Percentiles rank a stretch among this genome's conserved stretches.
These are phyloP conservation scores for Excalfactoria chinensis DNA, from an alignment of 2,113 vertebrate species.

Conservation along the genomic window DNA sequence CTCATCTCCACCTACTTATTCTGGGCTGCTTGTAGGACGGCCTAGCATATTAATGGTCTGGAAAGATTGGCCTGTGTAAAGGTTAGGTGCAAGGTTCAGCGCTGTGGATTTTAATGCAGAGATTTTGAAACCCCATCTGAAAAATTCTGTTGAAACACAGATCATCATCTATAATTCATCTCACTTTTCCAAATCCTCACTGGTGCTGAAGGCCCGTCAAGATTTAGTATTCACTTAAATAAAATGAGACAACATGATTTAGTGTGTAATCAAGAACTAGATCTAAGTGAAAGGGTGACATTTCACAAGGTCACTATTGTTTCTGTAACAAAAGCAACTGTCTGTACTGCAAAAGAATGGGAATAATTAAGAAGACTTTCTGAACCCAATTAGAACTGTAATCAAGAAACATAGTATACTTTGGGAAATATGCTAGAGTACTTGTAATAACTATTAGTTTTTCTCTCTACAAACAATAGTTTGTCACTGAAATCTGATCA, in stretches of 20 bases:
- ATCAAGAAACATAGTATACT: background rate
- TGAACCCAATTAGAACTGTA: background rate
- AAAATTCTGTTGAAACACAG: rapidly evolving
- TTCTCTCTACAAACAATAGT: background rate
- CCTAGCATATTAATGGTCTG: background rate
- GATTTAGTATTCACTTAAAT: background rate
- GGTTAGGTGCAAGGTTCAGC: background rate
- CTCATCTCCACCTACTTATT: background rate
- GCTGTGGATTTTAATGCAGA: background rate
- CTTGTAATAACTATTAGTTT: background rate
- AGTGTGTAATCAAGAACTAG: background rate
- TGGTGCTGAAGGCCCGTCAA: background rate
- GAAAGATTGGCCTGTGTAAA: background rate
- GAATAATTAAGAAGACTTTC: background rate
- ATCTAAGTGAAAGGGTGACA: background rate
- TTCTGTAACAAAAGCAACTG: background rate
- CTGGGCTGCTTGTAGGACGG: background rate
- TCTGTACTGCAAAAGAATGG: background rate
- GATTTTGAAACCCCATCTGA: background rate
- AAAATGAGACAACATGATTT: background rate
- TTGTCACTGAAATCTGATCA: background rate
- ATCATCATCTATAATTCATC: background rate
- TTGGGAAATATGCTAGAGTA: background rate
- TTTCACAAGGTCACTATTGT: background rate
- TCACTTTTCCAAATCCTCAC: background rate